Percentiles rank a stretch among this genome's conserved stretches.
Conservation (phyloP, 2,888 invertebrate species). For the Platypus cylindrus region DNA sequence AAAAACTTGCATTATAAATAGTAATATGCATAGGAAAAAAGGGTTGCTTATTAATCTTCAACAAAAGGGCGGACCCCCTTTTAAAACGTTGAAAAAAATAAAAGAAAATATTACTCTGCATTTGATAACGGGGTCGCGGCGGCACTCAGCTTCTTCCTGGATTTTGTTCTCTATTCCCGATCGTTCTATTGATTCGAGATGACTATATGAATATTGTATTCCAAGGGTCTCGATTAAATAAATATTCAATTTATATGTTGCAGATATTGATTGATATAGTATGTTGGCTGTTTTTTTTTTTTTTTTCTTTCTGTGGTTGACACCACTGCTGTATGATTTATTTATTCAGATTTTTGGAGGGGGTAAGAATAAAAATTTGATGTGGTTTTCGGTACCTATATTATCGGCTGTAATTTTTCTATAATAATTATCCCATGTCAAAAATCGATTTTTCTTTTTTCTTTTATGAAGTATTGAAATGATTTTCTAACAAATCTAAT, state of each 20-base stretch:
- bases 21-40: conserved; percentile 27
- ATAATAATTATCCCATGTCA: too few relatives aligned
- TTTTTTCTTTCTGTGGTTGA: too few relatives aligned
- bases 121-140: conserved; percentile 26
- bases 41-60: conserved; percentile 32
- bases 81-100: conserved; percentile 21
- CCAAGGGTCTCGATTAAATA: conserved; percentile 5
- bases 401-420: not conserved
- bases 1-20: conserved; percentile 34
- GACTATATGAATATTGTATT: conserved; percentile 24
- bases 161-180: conserved; percentile 25
- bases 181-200: conserved; percentile 26
- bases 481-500: not conserved
- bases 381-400: not conserved
- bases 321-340: not conserved
- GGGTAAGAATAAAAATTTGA: not conserved
- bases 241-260: conserved; percentile 1
- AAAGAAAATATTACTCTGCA: conserved; percentile 28
- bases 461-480: conserved; percentile 1
- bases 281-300: too few relatives aligned
- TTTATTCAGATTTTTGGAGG: not conserved
- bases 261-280: too few relatives aligned
- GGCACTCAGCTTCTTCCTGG: conserved; percentile 26
- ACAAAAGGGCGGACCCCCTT: conserved; percentile 29
- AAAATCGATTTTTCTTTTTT: conserved; percentile 5